Evolutionary conservation across 2,797 vertebrate species (phyloP).

Genomic region (Erpetoichthys calabaricus): DNA sequence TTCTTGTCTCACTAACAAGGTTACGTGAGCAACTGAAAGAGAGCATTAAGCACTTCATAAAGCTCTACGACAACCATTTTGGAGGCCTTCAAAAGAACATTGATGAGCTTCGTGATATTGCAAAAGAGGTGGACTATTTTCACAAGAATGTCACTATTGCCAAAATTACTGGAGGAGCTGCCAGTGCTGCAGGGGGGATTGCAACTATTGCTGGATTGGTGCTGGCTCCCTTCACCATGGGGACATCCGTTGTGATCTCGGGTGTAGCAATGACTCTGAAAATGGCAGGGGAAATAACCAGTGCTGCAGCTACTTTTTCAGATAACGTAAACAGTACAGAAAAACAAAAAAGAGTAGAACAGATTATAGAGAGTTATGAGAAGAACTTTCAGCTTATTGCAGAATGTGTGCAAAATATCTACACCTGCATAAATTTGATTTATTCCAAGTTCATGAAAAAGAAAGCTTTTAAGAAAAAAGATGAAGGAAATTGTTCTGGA

Average conservation of each 20-base stretch:
- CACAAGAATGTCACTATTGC: slow-evolving; percentile 7
- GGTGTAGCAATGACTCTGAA: not conserved
- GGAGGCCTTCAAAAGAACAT: no score
- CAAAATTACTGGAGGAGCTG: not conserved
- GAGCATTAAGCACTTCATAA: no score
- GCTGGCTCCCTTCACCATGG: slow-evolving; percentile 5
- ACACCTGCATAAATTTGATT: not conserved
- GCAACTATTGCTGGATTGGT: slow-evolving; percentile 1
- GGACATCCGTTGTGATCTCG: slow-evolving; percentile 2
- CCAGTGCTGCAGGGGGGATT: slow-evolving; percentile 8
- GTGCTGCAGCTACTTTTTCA: not conserved
- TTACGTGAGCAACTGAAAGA: no score
- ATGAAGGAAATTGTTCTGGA: not conserved
- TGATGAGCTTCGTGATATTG: no score
- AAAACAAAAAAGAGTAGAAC: not conserved
- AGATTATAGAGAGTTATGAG: not conserved
- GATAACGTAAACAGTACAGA: not conserved
- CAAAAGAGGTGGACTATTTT: slow-evolving; percentile 6
- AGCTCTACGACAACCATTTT: no score
- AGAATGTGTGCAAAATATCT: not conserved
- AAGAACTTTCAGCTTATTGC: not conserved
- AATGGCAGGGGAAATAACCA: slow-evolving; percentile 3
- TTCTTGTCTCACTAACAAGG: no score
- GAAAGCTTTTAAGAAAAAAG: not conserved
- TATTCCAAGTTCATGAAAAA: no score